Evolutionary conservation across 2,113 vertebrate species (phyloP), one percentile per base, ranked within the genome.

Genomic region (Oncorhynchus clarkii): DNA sequence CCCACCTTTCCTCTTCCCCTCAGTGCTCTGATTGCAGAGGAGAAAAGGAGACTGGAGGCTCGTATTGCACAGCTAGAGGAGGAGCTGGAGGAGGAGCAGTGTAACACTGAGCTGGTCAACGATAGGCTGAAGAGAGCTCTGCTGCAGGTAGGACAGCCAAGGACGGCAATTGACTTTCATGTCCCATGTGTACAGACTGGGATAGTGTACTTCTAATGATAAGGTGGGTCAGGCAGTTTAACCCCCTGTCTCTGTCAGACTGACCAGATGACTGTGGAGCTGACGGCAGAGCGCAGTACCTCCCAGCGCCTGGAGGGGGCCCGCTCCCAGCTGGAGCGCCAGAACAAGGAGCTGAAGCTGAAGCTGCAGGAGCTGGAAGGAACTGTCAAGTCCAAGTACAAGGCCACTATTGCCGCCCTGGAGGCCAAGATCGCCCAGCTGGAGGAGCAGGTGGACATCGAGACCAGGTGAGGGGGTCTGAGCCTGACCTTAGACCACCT

Each of bases 61-160:
- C 96, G 96, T 71, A 98, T 99, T 18, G 94, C 95, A 72, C 96
- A 99, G 93, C 92, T 99, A 88, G 98, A 99, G 86, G 98, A 99
- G 74, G 98, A 99, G 88, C 82, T 99, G 77, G 98, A 99, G 86
- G 98, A 99, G 87, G 97, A 99, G 78, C 97, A 99, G 89, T 93
- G 95, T 86, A 99, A 96, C 92, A 95, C 93, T 0, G 97, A 99
- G 92, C 92, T 99, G 79, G 89, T 93, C 82, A 99, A 97, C 1
- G 98, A 99, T 88, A 78, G 93, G 51, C 86, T 93, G 74, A 93
- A 93, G 92, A 94, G 91, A 20, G 22, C 92, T 3, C 70, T 90
- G 82, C 87, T 93, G 84, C 93, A 94, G 92, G 93, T 93, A 68
- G 16, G 31, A 2, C 88, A 92, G 20, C 92, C 91, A 89, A 95